Conservation (phyloP, 1,140 invertebrate genomes). For the Cylas formicarius region DNA sequence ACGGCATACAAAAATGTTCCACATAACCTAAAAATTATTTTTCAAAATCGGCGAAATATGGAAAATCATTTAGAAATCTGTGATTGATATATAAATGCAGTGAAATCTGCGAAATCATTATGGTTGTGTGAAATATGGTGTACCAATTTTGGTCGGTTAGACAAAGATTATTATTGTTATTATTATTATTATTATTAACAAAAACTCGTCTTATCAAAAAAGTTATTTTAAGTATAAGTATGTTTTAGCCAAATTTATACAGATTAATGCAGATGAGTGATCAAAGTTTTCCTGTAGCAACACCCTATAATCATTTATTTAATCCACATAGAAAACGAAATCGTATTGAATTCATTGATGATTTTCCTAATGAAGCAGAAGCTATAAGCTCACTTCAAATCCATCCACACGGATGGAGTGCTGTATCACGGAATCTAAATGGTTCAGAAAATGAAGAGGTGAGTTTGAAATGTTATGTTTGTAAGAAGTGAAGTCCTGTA, state of each 20-base stretch:
- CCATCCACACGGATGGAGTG: constrained; percentile 87
- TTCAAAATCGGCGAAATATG: too few relatives aligned
- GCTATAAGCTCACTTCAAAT: constrained; percentile 84
- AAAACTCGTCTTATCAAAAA: too few relatives aligned
- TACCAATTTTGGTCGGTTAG: too few relatives aligned
- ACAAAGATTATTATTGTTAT: too few relatives aligned
- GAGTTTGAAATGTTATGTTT: constrained; percentile 19
- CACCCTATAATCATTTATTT: constrained; percentile 75
- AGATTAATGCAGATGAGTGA: constrained; percentile 79
- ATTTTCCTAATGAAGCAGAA: constrained; percentile 88
- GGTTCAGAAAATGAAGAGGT: constrained; percentile 79
- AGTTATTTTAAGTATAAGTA: constrained; percentile 3
- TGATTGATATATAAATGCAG: too few relatives aligned
- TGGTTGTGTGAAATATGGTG: too few relatives aligned
- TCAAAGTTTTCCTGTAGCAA: constrained; percentile 69
- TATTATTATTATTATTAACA: too few relatives aligned
- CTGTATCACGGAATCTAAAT: constrained; percentile 79
- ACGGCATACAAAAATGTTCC: too few relatives aligned
- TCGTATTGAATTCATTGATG: constrained; percentile 80
- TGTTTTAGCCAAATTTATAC: constrained; percentile 76
- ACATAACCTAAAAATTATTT: too few relatives aligned
- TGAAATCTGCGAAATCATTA: too few relatives aligned
- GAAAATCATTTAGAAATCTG: too few relatives aligned
- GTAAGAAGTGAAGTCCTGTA: not conserved
- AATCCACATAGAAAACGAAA: constrained; percentile 65